A percentile compares a stretch with the other conserved stretches of the same genome.
Evolutionary conservation across 2,113 vertebrate species (phyloP).

Genomic region (Plectropomus leopardus): DNA sequence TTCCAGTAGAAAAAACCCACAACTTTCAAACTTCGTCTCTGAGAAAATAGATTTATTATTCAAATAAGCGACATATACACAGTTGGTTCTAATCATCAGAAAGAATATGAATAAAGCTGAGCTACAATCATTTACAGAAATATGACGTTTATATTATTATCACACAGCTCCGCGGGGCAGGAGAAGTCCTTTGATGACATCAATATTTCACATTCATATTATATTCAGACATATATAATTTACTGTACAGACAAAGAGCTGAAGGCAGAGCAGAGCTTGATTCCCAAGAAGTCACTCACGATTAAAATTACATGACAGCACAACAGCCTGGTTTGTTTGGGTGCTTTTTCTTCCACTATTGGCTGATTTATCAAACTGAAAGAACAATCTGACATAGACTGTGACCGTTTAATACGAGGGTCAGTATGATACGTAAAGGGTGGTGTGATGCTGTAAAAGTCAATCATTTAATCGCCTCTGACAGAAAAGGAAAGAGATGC

Average conservation of each 20-base stretch:
- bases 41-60: conserved; percentile 83
- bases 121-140: conserved; percentile 46
- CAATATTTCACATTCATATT: conserved; percentile 46
- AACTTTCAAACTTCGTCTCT: conserved; percentile 35
- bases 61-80: conserved; percentile 63
- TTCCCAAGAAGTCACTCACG: conserved; percentile 52
- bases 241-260: conserved; percentile 54
- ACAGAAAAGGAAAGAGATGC: not conserved
- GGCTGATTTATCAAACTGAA: conserved; percentile 13
- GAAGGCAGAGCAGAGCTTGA: conserved; percentile 43
- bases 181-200: conserved; percentile 25
- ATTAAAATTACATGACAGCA: conserved; percentile 35
- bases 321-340: not conserved
- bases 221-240: conserved; percentile 48
- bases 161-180: not conserved
- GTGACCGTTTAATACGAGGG: no score
- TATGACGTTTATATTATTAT: not conserved
- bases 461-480: not conserved
- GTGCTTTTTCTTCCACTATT: not conserved
- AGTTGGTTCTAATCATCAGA: conserved; percentile 62
- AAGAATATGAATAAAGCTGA: conserved; percentile 14
- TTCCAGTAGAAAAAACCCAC: not conserved
- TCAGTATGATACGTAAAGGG: not conserved
- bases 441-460: not conserved
- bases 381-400: not conserved